These are phyloP conservation scores for Dicycla oo DNA, from an alignment of 2,888 invertebrate genomes.

Conservation along the genomic window DNA sequence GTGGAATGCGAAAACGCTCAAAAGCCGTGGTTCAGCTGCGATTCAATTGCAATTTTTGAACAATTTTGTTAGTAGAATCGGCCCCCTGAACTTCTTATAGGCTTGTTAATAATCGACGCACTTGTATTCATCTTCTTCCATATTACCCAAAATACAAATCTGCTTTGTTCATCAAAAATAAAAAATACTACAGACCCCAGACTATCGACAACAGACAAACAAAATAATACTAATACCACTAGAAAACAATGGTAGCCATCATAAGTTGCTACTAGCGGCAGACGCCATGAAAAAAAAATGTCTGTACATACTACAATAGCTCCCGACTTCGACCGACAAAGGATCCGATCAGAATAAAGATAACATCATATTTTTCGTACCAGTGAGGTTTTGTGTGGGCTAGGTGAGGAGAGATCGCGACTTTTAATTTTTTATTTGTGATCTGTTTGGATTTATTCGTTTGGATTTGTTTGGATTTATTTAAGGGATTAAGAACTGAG, in stretches of 20 bases:
- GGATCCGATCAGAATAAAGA: conserved; percentile 81
- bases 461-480: too few species aligned
- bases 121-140: too few species aligned
- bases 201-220: conserved; percentile 8
- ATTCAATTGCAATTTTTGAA: too few species aligned
- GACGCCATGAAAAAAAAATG: conserved; percentile 80
- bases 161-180: neutral
- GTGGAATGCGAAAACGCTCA: too few species aligned
- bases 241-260: conserved; percentile 58
- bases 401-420: conserved; percentile 61
- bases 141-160: conserved; percentile 7
- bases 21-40: too few species aligned
- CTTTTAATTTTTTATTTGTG: neutral
- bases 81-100: too few species aligned
- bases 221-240: conserved; percentile 54
- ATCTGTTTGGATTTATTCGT: too few species aligned
- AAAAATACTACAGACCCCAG: conserved; percentile 6
- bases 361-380: conserved; percentile 87
- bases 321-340: conserved; percentile 78
- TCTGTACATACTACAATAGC: conserved; percentile 77
- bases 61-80: too few species aligned
- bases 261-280: conserved; percentile 75
- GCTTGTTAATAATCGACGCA: too few species aligned
- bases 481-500: too few species aligned
- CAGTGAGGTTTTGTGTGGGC: conserved; percentile 66